Percentiles rank a stretch among this genome's conserved stretches.
These are phyloP conservation scores for Tiliacea aurago DNA, from an alignment of 2,888 invertebrate species.

Conservation along the genomic window DNA sequence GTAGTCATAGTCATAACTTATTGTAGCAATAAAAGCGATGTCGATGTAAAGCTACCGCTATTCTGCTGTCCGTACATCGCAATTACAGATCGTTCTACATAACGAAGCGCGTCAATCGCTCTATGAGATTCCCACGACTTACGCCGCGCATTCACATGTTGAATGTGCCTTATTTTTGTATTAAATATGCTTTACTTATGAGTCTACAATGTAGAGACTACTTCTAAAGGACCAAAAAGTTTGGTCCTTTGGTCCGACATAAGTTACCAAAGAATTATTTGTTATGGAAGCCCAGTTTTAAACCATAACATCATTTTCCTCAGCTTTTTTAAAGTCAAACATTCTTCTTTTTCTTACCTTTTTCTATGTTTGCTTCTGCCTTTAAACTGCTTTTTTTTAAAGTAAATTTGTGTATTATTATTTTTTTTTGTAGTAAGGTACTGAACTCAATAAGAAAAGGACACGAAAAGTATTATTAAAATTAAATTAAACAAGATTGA, in stretches of 20 bases:
- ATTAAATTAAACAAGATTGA: conserved; percentile 14
- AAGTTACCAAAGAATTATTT: conserved; percentile 1
- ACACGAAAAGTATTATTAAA: conserved; percentile 16
- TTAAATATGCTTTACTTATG: conserved; percentile 16
- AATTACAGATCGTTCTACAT: conserved; percentile 79
- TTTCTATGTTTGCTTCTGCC: not conserved
- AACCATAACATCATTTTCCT: not conserved
- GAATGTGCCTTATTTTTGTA: conserved; percentile 41
- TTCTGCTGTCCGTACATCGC: conserved; percentile 71
- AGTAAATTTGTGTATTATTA: too few species aligned
- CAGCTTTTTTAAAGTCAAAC: not conserved
- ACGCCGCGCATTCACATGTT: conserved; percentile 38
- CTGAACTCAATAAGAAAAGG: not conserved
- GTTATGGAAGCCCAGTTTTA: too few species aligned
- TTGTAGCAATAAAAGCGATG: conserved; percentile 52
- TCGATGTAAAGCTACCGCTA: conserved; percentile 58
- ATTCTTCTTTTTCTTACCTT: not conserved
- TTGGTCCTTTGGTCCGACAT: not conserved
- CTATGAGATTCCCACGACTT: conserved; percentile 77
- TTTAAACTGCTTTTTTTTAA: too few species aligned
- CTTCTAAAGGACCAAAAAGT: not conserved
- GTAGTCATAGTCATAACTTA: conserved; percentile 57
- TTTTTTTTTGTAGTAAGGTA: too few species aligned
- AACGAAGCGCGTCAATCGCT: conserved; percentile 79
- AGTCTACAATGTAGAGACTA: not conserved